Evolutionary conservation across 2,888 invertebrate genomes (phyloP), one percentile per base, ranked within the genome.

Genomic region (Priocnemis perturbator): DNA sequence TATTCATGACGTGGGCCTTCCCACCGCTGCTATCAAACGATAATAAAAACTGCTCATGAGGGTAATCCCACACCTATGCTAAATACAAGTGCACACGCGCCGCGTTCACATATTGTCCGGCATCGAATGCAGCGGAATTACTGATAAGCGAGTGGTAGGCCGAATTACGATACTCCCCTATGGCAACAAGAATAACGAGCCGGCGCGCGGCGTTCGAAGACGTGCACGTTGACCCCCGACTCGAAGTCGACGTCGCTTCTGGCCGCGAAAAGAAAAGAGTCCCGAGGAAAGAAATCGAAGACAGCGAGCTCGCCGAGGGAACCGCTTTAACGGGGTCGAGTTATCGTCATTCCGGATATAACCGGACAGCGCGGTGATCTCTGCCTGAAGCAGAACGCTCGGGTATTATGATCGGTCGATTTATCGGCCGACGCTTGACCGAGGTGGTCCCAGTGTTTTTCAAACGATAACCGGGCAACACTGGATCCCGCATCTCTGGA

Each of bases 391-490:
- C 65, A 79, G 79, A 84, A 67, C 66, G 74, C 74, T 60, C 59
- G 62, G 69, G 62, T 76, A 78, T 78, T 81, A 71, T 78, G 76
- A 76, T 77, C 80, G 64, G 73, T 9, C 21, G 70, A 83, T 84
- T 84, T 86, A 87, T 87, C 86, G 67, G 56, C 53, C 60, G 64
- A 70, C 73, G 78, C 64, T 73, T 86, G 84, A 85, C 85, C 82
- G 78, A 71, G 75, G 76, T 76, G 81, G 79, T 80, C 83, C 77
- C 78, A 68, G 56, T 84, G 76, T 83, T 87, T 86, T 86, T 83
- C 76, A 79, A 69, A 76, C 73, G 82, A 85, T 85, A 87, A 86
- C 87, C 77, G 82, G 86, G 84, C 73, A 78, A 81, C 79, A 86
- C 87, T 77, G 85, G 86, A 85, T 87, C 76, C 61, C 57, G 66